These are phyloP conservation scores for Temnothorax longispinosus DNA, from an alignment of 1,140 invertebrate species.

Conservation along the genomic window DNA sequence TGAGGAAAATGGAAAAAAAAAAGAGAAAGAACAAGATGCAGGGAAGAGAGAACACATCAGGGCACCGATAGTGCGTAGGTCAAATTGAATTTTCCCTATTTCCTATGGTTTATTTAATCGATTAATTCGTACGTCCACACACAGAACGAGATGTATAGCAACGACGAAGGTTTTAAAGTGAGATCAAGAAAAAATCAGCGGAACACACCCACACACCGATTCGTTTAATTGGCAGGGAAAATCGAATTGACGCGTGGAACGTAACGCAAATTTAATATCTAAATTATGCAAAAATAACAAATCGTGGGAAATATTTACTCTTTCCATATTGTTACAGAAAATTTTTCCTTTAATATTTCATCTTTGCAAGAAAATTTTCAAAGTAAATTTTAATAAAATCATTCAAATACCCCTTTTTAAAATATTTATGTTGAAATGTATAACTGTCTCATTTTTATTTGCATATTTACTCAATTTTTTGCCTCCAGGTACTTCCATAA, in stretches of 20 bases:
- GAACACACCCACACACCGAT: not conserved
- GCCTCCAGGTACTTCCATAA: not conserved
- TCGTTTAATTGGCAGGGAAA: not conserved
- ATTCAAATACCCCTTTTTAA: not conserved
- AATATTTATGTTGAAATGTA: not conserved
- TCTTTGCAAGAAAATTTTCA: not conserved
- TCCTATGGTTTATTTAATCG: slow-evolving; percentile 3
- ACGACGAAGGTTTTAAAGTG: not conserved
- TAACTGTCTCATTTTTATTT: not conserved
- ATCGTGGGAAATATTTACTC: not conserved
- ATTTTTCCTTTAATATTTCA: not conserved
- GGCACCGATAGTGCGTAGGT: slow-evolving; percentile 8
- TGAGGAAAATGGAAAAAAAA: slow-evolving; percentile 63
- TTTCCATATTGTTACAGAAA: not conserved
- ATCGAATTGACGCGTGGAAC: not conserved
- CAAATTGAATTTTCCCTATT: slow-evolving; percentile 59
- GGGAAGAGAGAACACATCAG: slow-evolving; percentile 24
- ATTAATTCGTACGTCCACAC: not conserved
- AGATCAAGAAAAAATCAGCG: not conserved
- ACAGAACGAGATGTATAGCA: not conserved
- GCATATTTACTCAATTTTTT: not conserved
- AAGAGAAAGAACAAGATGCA: not conserved
- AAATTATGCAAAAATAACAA: not conserved
- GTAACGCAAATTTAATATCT: not conserved
- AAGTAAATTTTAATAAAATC: not conserved